Conservation (phyloP, 2,113 vertebrate species). For the Natator depressus region DNA sequence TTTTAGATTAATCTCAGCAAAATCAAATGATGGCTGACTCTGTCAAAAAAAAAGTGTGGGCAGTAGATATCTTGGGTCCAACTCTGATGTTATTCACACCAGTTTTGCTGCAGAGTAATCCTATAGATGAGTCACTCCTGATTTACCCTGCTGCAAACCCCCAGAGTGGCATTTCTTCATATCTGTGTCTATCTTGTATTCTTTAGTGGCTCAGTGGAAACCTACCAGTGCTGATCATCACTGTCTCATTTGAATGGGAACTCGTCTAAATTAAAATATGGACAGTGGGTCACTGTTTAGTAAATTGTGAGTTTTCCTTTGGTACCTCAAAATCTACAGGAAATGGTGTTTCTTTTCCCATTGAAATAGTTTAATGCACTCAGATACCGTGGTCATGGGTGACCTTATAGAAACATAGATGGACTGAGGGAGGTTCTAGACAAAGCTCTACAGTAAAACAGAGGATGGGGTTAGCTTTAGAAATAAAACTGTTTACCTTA, state of each 20-base stretch:
- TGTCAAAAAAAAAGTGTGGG: neutral
- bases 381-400: neutral
- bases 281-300: neutral
- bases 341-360: neutral
- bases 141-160: no score
- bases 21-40: neutral
- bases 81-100: neutral
- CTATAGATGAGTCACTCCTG: neutral
- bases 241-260: constrained; percentile 14
- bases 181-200: constrained; percentile 30
- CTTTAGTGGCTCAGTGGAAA: constrained; percentile 16
- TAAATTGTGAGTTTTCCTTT: constrained; percentile 31
- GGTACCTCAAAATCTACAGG: neutral
- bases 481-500: neutral
- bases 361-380: neutral
- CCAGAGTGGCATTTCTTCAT: neutral
- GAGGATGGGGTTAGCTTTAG: neutral
- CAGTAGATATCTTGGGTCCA: neutral
- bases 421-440: neutral
- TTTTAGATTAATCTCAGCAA: constrained; percentile 32
- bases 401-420: neutral
- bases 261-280: neutral
- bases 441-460: neutral
- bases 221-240: constrained; percentile 18
- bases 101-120: neutral